Percentiles rank a stretch among this genome's conserved stretches.
These are phyloP conservation scores for Synergus itoensis DNA, from an alignment of 2,888 invertebrate species.

Conservation along the genomic window DNA sequence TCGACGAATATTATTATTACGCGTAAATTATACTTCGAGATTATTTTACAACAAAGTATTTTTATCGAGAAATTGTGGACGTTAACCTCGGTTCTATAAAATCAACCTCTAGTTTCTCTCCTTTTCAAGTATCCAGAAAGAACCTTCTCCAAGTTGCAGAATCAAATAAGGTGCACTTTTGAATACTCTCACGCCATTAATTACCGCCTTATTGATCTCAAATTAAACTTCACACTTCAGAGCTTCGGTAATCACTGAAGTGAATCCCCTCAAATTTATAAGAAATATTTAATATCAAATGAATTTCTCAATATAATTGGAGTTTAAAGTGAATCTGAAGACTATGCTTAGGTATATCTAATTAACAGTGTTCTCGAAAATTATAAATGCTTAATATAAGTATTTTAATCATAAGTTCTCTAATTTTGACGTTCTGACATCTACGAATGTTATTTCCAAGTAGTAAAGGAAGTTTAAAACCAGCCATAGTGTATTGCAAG, in stretches of 20 bases:
- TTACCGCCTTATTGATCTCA: constrained; percentile 16
- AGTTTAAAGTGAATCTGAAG: not conserved
- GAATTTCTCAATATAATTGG: not conserved
- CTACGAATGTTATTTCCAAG: not conserved
- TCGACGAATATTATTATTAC: not conserved
- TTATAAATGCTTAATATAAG: not conserved
- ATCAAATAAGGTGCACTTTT: constrained; percentile 2
- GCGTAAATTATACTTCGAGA: not conserved
- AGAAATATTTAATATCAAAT: not conserved
- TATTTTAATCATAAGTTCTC: not conserved
- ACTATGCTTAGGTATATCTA: not conserved
- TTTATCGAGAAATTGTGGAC: not conserved
- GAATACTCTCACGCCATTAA: constrained; percentile 18
- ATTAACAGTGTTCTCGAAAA: not conserved
- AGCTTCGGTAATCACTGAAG: not conserved
- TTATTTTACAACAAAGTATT: not conserved
- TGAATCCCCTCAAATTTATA: not conserved
- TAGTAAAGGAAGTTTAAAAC: not conserved
- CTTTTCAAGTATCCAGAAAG: not conserved
- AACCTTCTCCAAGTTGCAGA: not conserved
- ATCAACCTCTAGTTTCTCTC: not conserved
- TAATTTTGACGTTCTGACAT: not conserved
- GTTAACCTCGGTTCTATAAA: not conserved
- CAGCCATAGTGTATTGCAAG: not conserved
- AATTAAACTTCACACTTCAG: constrained; percentile 19